Percentiles rank a stretch among this genome's conserved stretches.
Conservation (phyloP, 2,888 invertebrate species). For the Willowsia nigromaculata region DNA sequence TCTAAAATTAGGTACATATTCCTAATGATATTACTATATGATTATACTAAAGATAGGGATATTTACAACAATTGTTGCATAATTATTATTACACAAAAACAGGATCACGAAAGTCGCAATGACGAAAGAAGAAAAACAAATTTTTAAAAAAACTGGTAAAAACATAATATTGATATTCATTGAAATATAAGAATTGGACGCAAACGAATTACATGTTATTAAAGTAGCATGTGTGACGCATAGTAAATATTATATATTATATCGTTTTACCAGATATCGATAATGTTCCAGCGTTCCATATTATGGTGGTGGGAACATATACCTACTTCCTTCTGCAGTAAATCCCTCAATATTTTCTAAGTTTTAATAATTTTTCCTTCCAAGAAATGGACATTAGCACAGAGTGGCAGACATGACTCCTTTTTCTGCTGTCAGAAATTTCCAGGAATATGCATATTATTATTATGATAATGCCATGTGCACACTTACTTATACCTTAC, state of each 20-base stretch:
- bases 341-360: not conserved
- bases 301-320: not conserved
- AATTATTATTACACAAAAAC: no score
- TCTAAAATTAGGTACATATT: slow-evolving; percentile 8
- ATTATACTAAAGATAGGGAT: not conserved
- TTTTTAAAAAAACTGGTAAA: not conserved
- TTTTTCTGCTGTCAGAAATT: not conserved
- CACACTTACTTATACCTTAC: not conserved
- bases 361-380: slow-evolving; percentile 27
- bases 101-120: no score
- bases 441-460: not conserved
- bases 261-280: not conserved
- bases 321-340: not conserved
- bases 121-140: no score
- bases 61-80: no score
- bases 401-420: not conserved
- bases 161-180: not conserved
- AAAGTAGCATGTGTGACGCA: not conserved
- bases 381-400: slow-evolving; percentile 10
- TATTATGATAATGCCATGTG: not conserved
- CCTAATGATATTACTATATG: not conserved
- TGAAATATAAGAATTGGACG: not conserved
- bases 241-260: no score
- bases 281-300: not conserved
- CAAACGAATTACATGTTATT: slow-evolving; percentile 5